Evolutionary conservation across 2,113 vertebrate genomes (phyloP).

Genomic region (Hydrolagus affinis): DNA sequence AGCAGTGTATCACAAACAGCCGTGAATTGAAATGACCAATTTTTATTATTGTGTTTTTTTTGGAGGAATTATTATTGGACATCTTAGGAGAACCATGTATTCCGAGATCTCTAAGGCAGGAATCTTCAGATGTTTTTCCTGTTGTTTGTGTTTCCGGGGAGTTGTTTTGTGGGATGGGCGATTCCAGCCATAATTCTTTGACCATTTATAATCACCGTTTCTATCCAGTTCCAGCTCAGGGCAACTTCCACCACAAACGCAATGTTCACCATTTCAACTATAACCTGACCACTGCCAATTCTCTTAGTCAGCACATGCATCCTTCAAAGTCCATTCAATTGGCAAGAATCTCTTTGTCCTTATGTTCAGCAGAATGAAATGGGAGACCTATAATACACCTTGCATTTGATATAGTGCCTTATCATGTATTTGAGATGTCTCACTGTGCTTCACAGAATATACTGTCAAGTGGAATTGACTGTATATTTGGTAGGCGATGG

Average conservation of each 20-base stretch:
- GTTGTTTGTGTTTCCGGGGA: neutral
- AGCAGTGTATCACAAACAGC: too few species aligned
- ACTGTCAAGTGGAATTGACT: too few species aligned
- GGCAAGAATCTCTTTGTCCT: neutral
- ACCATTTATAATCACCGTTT: neutral
- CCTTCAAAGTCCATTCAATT: neutral
- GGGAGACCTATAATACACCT: too few species aligned
- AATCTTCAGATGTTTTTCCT: neutral
- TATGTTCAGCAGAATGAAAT: neutral
- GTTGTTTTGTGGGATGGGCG: neutral
- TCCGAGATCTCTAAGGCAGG: neutral
- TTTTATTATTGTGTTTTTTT: too few species aligned
- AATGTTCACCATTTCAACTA: neutral
- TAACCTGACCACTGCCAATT: neutral
- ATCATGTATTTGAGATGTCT: neutral
- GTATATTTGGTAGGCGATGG: too few species aligned
- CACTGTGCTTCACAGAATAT: neutral
- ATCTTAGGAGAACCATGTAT: neutral
- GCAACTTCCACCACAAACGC: neutral
- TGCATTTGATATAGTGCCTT: neutral
- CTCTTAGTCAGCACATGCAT: neutral
- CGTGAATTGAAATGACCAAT: too few species aligned
- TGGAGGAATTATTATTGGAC: too few species aligned
- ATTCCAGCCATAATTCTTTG: neutral
- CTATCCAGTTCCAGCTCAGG: too few species aligned